Evolutionary conservation across 2,797 vertebrate species (phyloP).

Genomic region (Atherinosoma microstoma): DNA sequence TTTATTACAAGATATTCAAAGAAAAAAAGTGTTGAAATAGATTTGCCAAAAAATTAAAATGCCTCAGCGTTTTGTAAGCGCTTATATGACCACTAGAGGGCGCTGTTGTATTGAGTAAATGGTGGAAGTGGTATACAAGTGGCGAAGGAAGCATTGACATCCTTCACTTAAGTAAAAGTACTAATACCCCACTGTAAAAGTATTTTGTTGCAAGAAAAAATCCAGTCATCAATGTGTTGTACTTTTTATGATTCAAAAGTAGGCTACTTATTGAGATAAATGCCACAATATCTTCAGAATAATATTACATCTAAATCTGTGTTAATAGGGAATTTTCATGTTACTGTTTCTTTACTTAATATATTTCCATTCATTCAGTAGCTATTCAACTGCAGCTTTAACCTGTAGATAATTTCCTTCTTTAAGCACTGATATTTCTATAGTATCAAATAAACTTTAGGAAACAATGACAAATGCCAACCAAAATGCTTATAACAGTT

Average conservation of each 20-base stretch:
- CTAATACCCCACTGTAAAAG: not conserved
- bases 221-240: not conserved
- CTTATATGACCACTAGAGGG: slow-evolving; percentile 20
- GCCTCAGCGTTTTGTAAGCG: not conserved
- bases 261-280: too few species aligned
- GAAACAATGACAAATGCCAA: not conserved
- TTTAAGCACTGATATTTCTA: not conserved
- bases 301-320: too few species aligned
- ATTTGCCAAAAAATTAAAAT: not conserved
- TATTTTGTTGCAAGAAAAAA: not conserved
- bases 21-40: too few species aligned
- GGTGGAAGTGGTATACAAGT: not conserved
- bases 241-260: too few species aligned
- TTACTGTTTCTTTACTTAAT: too few species aligned
- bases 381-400: not conserved
- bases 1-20: not conserved
- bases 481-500: too few species aligned
- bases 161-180: not conserved
- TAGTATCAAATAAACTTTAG: not conserved
- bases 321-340: too few species aligned
- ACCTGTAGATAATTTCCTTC: not conserved
- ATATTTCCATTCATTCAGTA: too few species aligned
- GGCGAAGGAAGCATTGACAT: not conserved
- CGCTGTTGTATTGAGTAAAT: slow-evolving; percentile 21
- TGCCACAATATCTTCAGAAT: too few species aligned